A percentile compares a stretch with the other conserved stretches of the same genome.
Evolutionary conservation across 2,797 vertebrate species (phyloP).

Genomic region (Delichon dasypus): DNA sequence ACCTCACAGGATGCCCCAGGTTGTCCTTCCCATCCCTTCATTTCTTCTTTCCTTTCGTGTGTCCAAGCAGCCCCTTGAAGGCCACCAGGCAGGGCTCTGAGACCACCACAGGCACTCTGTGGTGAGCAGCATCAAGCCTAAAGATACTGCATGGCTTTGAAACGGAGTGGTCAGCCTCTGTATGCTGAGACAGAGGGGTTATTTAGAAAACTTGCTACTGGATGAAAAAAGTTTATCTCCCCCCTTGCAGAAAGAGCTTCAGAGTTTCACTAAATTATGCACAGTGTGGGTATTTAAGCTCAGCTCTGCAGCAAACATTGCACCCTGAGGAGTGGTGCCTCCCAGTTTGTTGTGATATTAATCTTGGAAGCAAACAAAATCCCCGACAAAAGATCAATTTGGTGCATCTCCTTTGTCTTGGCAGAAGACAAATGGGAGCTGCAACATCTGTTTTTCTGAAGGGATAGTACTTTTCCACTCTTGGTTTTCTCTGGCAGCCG

Average conservation of each 20-base stretch:
- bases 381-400: constrained; percentile 60
- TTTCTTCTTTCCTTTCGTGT: neutral
- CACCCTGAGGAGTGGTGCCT: constrained; percentile 46
- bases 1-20: neutral
- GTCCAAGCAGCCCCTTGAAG: neutral
- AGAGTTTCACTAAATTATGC: constrained; percentile 27
- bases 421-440: constrained; percentile 55
- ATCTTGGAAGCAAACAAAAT: constrained; percentile 60
- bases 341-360: constrained; percentile 61
- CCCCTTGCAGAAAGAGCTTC: neutral
- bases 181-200: neutral
- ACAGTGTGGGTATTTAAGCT: constrained; percentile 38
- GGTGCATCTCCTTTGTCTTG: constrained; percentile 66
- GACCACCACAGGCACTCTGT: neutral
- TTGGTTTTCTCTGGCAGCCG: constrained; percentile 56
- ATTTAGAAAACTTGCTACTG: neutral
- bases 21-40: neutral
- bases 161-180: neutral
- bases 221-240: neutral
- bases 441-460: constrained; percentile 64
- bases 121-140: neutral
- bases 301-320: constrained; percentile 1
- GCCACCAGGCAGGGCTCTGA: neutral
- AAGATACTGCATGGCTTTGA: neutral
- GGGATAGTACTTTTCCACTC: constrained; percentile 62